Percentiles rank a stretch among this genome's conserved stretches.
Evolutionary conservation across 2,113 vertebrate species (phyloP).

Genomic region (Tursiops truncatus): DNA sequence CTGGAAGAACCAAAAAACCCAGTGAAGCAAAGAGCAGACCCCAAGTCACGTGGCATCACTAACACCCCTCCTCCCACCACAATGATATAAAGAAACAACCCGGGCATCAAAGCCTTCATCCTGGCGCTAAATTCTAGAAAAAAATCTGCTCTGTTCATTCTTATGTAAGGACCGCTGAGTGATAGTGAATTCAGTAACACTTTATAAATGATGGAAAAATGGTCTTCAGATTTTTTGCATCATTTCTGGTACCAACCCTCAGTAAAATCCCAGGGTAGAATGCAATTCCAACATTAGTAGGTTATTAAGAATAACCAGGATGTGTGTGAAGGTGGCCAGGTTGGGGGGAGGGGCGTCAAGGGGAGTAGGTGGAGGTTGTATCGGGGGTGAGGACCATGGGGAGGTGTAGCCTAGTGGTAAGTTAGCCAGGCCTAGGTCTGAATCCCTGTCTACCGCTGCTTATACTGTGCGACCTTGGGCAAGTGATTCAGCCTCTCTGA

Average conservation of each 20-base stretch:
- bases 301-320: background rate
- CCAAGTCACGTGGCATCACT: no score
- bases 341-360: no score
- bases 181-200: background rate
- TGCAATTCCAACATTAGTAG: background rate
- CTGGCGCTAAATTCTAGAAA: background rate
- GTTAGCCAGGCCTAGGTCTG: background rate
- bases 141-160: background rate
- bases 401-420: background rate
- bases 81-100: background rate
- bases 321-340: background rate
- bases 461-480: background rate
- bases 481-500: background rate
- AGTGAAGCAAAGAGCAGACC: background rate
- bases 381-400: fast-evolving
- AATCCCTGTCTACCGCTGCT: background rate
- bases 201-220: background rate
- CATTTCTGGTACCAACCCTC: background rate
- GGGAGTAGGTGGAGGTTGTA: background rate
- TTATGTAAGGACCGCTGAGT: background rate
- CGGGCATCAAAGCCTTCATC: background rate
- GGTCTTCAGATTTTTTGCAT: background rate
- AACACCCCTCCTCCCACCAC: no score
- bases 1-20: background rate
- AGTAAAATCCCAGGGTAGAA: background rate